Evolutionary conservation across 2,797 vertebrate genomes (phyloP).

Genomic region (Microcaecilia unicolor): DNA sequence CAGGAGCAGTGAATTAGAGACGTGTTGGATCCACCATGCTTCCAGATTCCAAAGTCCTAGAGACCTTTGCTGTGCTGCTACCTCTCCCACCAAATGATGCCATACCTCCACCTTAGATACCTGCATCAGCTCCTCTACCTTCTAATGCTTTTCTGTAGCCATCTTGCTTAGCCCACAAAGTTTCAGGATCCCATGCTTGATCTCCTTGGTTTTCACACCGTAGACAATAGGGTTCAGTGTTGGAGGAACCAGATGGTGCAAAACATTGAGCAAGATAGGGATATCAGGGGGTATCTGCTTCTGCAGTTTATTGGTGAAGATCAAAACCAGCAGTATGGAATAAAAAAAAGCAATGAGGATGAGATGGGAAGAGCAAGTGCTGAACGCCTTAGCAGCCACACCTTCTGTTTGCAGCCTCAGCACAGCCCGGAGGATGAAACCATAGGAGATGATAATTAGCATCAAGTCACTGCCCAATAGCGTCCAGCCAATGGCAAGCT

Average conservation of each 20-base stretch:
- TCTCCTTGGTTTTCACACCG: slow-evolving; percentile 22
- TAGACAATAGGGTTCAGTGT: slow-evolving; percentile 22
- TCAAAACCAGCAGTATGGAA: slow-evolving; percentile 16
- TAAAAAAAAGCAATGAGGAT: slow-evolving; percentile 23
- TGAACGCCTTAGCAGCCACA: slow-evolving; percentile 17
- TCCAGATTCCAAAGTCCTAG: too few species aligned
- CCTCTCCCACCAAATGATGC: too few species aligned
- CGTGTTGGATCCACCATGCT: too few species aligned
- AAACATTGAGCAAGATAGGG: slow-evolving; percentile 17
- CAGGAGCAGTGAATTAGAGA: too few species aligned
- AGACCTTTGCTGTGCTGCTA: too few species aligned
- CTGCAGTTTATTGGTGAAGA: slow-evolving; percentile 13
- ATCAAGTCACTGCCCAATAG: neutral
- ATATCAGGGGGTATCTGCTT: neutral
- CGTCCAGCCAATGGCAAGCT: neutral
- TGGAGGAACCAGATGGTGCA: slow-evolving; percentile 16
- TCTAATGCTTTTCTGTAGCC: too few species aligned
- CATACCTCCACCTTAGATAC: too few species aligned
- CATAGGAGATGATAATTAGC: slow-evolving; percentile 6
- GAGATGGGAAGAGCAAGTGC: slow-evolving; percentile 16
- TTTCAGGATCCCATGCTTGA: slow-evolving; percentile 5
- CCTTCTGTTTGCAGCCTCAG: slow-evolving; percentile 3
- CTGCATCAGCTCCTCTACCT: too few species aligned
- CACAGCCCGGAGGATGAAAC: slow-evolving; percentile 9
- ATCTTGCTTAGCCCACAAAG: slow-evolving; percentile 3